phyloP scores from a whole-genome alignment of 2,888 invertebrate genomes.

The Carabus problematicus region DNA sequence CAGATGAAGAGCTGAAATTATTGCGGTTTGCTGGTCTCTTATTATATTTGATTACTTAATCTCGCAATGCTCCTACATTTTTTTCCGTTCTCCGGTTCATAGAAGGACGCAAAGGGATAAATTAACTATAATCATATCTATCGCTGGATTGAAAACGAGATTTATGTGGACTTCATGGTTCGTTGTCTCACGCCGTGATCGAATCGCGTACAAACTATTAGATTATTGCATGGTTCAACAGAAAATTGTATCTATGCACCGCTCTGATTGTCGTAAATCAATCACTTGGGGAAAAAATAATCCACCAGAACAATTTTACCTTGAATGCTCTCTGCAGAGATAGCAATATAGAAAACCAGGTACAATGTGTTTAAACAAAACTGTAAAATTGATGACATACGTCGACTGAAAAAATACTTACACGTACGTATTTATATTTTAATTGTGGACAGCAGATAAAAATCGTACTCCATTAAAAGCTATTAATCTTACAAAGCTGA shows the following conservation, averaged over 20 bases:
- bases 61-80: constrained; percentile 28
- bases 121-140: constrained; percentile 35
- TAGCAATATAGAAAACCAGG: too few species aligned
- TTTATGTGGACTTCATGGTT: constrained; percentile 22
- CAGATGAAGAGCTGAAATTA: constrained; percentile 34
- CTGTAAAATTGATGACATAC: too few species aligned
- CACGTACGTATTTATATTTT: too few species aligned
- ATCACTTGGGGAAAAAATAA: too few species aligned
- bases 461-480: too few species aligned
- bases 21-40: constrained; percentile 36
- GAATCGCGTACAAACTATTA: constrained; percentile 5
- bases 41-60: constrained; percentile 41
- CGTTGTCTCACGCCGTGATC: constrained; percentile 7
- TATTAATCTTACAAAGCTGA: background rate
- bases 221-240: constrained; percentile 4
- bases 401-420: too few species aligned
- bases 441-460: too few species aligned
- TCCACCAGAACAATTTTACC: too few species aligned
- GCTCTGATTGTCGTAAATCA: too few species aligned
- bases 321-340: too few species aligned
- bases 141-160: constrained; percentile 27
- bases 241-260: background rate
- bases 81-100: constrained; percentile 12
- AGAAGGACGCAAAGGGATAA: constrained; percentile 25
- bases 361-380: too few species aligned